Base-by-base conservation (phyloP, 1,140 invertebrate genomes). In the Tribolium castaneum region DNA sequence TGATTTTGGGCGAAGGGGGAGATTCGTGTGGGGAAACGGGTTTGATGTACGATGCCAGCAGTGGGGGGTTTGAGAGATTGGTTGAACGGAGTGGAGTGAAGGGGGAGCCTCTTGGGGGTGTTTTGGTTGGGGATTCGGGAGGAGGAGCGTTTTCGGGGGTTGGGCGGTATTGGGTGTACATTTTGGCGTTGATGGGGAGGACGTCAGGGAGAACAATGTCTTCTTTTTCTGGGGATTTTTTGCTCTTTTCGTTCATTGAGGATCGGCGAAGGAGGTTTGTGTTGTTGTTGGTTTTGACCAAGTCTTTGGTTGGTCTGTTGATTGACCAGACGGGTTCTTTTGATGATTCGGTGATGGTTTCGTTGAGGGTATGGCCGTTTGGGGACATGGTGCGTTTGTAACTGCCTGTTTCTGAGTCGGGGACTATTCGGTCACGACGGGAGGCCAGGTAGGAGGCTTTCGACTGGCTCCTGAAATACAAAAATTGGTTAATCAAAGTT, bases 391-490 rank as follows among this genome's bases (percentile, higher is more conserved):
- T 94, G 30, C 93, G 86, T 82, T 94, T 93, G 86, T 94, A 94
- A 83, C 92, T 93, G 66, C 93, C 93, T 83, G 93, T 93, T 82
- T 94, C 90, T 2, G 90, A 90, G 79, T 90, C 90, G 51, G 90
- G 90, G 50, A 89, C 85, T 19, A 90, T 87, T 79, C 90, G 87
- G 82, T 93, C 93, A 76, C 93, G 89, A 12, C 92, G 88, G 51
- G 91, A 90, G 1, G 92, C 91, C 87, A 94, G 86, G 85, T 94
- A 94, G 39, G 93, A 94, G 76, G 93, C 93, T 87, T 95, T 94
- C 12, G 93, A 94, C 82, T 94, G 92, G 82, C 92, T 94, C 88
- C 93, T 95, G 89, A 3, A 90, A 73, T 19, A 19, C 16, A 19
- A 19, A 19, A 19, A n/a, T n/a, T n/a, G n/a, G n/a, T n/a, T n/a